Conservation (phyloP, 2,888 invertebrate genomes). For the Hirtodrosophila duncani region DNA sequence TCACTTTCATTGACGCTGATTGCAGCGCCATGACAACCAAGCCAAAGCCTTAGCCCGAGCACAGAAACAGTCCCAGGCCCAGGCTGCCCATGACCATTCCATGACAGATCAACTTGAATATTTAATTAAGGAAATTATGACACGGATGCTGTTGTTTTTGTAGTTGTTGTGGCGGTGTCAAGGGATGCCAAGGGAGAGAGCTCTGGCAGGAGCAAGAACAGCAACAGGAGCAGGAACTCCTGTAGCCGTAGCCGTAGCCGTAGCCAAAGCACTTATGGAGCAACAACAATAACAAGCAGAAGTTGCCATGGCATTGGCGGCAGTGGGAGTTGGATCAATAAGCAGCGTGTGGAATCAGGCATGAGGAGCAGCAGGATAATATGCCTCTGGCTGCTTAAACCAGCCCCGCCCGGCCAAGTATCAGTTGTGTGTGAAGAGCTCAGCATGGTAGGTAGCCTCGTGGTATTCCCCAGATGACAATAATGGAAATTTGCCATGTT, state of each 20-base stretch:
- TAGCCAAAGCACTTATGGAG: conserved; percentile 2
- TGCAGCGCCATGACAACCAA: too few relatives aligned
- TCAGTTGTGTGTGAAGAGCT: too few relatives aligned
- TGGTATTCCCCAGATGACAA: conserved; percentile 1
- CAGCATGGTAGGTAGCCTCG: too few relatives aligned
- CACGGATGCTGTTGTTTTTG: conserved; percentile 1
- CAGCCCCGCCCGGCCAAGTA: too few relatives aligned
- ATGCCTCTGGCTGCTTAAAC: not conserved
- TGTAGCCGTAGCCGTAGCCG: conserved; percentile 7
- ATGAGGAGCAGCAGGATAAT: conserved; percentile 3
- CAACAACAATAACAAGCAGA: conserved; percentile 14
- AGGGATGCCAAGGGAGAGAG: too few relatives aligned
- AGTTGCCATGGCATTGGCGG: conserved; percentile 34
- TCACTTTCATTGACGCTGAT: too few relatives aligned
- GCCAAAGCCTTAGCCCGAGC: too few relatives aligned
- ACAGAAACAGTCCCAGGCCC: too few relatives aligned
- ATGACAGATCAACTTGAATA: conserved; percentile 47
- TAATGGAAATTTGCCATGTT: not conserved
- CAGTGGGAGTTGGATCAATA: conserved; percentile 44
- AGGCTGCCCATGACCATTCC: not conserved
- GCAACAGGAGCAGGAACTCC: not conserved
- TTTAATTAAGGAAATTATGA: conserved; percentile 53
- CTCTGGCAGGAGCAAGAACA: not conserved
- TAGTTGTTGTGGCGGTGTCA: too few relatives aligned
- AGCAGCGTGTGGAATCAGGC: not conserved